A percentile compares a stretch with the other conserved stretches of the same genome.
Evolutionary conservation across 1,140 invertebrate species (phyloP).

Genomic region (Arctopsyche grandis): DNA sequence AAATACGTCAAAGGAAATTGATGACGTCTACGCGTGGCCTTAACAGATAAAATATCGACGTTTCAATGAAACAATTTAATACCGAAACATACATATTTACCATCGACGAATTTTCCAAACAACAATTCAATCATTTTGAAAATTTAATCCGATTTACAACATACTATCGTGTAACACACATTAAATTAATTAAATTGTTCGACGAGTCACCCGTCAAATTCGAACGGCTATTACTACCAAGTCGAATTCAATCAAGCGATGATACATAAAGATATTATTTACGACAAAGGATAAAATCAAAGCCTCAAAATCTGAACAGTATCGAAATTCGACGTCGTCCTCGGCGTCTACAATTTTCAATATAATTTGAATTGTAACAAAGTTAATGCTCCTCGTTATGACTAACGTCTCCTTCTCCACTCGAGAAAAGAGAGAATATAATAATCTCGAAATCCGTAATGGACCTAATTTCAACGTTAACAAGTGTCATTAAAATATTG

Average conservation of each 20-base stretch:
- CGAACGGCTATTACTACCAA: not conserved
- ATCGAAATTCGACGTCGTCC: not conserved
- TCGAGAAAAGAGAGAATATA: not conserved
- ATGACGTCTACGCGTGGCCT: not conserved
- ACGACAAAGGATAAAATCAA: conserved; percentile 4
- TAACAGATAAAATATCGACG: not conserved
- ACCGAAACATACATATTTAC: too few species aligned
- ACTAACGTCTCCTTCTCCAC: not conserved
- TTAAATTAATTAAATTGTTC: too few species aligned
- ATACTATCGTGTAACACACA: too few species aligned
- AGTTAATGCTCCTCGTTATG: conserved; percentile 19
- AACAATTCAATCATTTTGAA: too few species aligned
- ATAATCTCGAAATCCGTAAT: conserved; percentile 12
- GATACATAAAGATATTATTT: not conserved
- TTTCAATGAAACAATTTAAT: not conserved
- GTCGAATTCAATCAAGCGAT: not conserved
- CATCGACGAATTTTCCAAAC: too few species aligned
- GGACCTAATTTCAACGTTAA: conserved; percentile 25
- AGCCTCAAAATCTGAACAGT: not conserved
- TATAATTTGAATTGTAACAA: conserved; percentile 8
- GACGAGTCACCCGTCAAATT: too few species aligned
- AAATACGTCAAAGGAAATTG: conserved; percentile 3
- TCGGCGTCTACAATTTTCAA: not conserved
- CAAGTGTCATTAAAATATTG: conserved; percentile 31
- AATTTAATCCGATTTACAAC: too few species aligned